Percentiles rank a stretch among this genome's conserved stretches.
Evolutionary conservation across 2,888 invertebrate species (phyloP).

Genomic region (Drosophila demipolita): DNA sequence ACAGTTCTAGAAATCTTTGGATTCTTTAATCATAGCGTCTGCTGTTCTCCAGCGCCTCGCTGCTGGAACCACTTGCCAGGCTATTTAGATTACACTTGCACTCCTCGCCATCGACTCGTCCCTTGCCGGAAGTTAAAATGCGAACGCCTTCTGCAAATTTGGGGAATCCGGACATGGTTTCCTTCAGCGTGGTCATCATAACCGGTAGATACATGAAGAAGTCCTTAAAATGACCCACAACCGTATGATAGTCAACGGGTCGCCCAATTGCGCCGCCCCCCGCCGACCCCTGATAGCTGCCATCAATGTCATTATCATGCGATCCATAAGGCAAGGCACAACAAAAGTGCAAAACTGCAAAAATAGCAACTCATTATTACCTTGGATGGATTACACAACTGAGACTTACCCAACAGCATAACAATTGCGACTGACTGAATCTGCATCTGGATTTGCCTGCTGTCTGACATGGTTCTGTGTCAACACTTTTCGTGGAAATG

Average conservation of each 20-base stretch:
- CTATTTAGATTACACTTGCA: conserved; percentile 71
- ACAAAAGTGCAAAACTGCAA: conserved; percentile 40
- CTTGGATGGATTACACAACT: neutral
- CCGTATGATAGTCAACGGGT: conserved; percentile 78
- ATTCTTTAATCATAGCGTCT: conserved; percentile 60
- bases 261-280: conserved; percentile 21
- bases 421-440: conserved; percentile 43
- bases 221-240: conserved; percentile 82
- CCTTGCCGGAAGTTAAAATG: conserved; percentile 71
- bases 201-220: conserved; percentile 84
- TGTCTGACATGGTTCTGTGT: conserved; percentile 52
- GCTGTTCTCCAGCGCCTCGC: conserved; percentile 64
- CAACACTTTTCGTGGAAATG: conserved; percentile 46
- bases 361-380: neutral
- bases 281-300: conserved; percentile 32
- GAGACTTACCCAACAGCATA: conserved; percentile 63
- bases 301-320: conserved; percentile 72
- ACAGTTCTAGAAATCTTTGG: neutral
- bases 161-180: conserved; percentile 82
- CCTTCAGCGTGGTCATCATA: conserved; percentile 82
- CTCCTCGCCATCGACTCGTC: conserved; percentile 65
- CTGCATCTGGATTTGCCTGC: conserved; percentile 21
- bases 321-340: conserved; percentile 45
- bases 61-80: conserved; percentile 40
- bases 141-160: conserved; percentile 81